Base-by-base conservation (phyloP, 2,888 invertebrate genomes). In the Ornithoptera priamus region DNA sequence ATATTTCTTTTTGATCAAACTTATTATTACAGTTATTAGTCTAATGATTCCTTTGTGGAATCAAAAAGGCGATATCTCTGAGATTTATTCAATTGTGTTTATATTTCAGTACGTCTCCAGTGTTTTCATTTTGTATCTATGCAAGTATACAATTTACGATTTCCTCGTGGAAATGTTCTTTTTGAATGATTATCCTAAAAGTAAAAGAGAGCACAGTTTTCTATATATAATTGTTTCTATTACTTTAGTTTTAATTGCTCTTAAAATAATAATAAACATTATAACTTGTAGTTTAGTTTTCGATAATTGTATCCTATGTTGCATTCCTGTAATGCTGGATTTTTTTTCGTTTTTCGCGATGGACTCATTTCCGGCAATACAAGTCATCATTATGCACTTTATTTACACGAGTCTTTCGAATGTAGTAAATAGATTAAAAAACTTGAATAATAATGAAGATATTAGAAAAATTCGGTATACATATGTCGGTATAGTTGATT, bases 101-200 rank as follows among this genome's bases (percentile, higher is more conserved):
- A 20, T 64, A 5, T 12, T 67, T 18, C 60, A 70, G 53, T 70
- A 67, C 17, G 20, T 65, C 15, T 30, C 46, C 30, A 61, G n/a
- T 57, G 18, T 60, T 3, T 1, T 67, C 2, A 18, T 70, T 56
- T 46, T 70, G n/a, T n/a, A 20, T 2, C 58, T 61, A n/a, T 42
- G 10, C 8, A 70, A 56, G 22, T 57, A 67, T n/a, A 46, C 0
- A 20, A n/a, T 70, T 22, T 67, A 70, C 10, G 61, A 67, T n/a
- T 70, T 67, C 56, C 62, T 70, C 0, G 36, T 63, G 39, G 70
- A 70, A 42, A 67, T 70, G 66, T 63, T 67, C 24, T 70, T 24
- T 64, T 20, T 67, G 15, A 67, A 67, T 20, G 8, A 59, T 15
- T 2, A 6, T 0, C n/a, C 59, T 56, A 10, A 30, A 20, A 53